phyloP scores from a whole-genome alignment of 2,113 vertebrate genomes.

The Ochotona princeps region DNA sequence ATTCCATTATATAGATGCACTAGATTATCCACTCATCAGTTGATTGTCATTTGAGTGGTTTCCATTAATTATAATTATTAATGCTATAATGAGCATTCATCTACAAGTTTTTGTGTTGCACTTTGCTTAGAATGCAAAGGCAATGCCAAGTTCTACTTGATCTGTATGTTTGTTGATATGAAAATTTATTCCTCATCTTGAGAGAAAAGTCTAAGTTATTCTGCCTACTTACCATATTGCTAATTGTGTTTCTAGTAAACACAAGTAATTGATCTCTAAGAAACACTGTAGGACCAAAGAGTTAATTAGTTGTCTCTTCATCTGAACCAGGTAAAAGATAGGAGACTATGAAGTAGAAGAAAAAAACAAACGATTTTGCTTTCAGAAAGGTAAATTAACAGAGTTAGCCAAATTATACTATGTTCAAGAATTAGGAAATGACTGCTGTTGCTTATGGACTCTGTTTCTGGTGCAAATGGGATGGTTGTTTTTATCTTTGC shows the following conservation, averaged over 20 bases:
- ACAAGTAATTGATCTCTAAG: not conserved
- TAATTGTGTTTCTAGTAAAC: not conserved
- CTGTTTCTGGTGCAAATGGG: not conserved
- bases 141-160: not conserved
- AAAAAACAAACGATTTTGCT: not conserved
- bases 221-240: not conserved
- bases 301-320: constrained; percentile 5
- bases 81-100: not conserved
- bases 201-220: constrained; percentile 13
- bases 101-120: not conserved
- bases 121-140: not conserved
- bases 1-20: not conserved
- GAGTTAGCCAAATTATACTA: not conserved
- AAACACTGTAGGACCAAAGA: not conserved
- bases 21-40: not conserved
- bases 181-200: not conserved
- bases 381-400: not conserved
- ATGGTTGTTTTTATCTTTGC: not conserved
- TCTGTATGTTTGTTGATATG: not conserved
- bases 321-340: constrained; percentile 25
- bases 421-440: not conserved
- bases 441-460: not conserved
- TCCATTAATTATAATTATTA: not conserved
- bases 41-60: not conserved
- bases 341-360: constrained; percentile 15